These are phyloP conservation scores for Agrotis exclamationis DNA, from an alignment of 2,888 invertebrate genomes.

Conservation along the genomic window DNA sequence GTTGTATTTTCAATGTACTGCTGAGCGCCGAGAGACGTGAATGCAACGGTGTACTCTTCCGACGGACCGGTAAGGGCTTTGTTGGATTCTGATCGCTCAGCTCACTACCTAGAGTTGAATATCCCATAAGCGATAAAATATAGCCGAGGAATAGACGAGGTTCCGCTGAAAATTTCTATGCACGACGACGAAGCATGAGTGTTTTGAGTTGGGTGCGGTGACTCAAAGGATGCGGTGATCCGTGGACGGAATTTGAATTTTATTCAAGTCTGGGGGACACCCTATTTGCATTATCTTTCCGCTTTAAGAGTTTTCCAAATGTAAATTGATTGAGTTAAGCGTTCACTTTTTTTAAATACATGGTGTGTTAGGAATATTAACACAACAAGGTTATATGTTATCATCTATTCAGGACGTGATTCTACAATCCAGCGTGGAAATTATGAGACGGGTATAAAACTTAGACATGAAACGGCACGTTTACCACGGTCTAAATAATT, in stretches of 20 bases:
- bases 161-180: constrained; percentile 61
- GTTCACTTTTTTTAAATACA: background rate
- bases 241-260: constrained; percentile 65
- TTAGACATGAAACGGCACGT: too few species aligned
- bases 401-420: too few species aligned
- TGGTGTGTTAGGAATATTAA: too few species aligned
- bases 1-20: background rate
- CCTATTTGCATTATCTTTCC: constrained; percentile 61
- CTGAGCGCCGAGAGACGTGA: background rate
- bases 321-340: constrained; percentile 46
- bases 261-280: constrained; percentile 46
- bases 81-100: background rate
- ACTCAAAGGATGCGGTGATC: constrained; percentile 65
- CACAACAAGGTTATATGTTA: too few species aligned
- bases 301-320: constrained; percentile 41
- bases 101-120: background rate
- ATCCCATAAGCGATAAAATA: background rate
- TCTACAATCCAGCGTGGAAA: too few species aligned
- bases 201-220: constrained; percentile 62
- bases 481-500: too few species aligned
- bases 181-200: constrained; percentile 58
- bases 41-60: background rate
- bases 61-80: background rate
- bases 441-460: too few species aligned
- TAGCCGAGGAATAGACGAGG: constrained; percentile 1